These are phyloP conservation scores for Melinaea marsaeus DNA, from an alignment of 2,888 invertebrate species.

Conservation along the genomic window DNA sequence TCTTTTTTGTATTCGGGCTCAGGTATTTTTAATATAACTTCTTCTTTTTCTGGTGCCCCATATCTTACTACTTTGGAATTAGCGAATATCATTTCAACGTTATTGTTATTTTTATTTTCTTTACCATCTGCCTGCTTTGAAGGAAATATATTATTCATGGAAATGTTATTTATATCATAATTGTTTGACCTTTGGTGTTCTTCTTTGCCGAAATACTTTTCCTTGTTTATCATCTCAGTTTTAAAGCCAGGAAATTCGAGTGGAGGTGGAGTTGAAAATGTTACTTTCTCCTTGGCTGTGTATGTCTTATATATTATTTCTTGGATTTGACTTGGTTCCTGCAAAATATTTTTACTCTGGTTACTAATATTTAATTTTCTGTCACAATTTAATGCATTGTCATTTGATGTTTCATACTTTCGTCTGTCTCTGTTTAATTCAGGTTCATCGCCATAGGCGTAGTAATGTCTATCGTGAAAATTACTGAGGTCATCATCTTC, in stretches of 20 bases:
- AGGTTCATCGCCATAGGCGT: constrained; percentile 43
- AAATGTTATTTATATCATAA: constrained; percentile 8
- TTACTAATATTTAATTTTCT: constrained; percentile 20
- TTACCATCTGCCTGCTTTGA: constrained; percentile 14
- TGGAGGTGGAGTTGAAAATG: constrained; percentile 46
- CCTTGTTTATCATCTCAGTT: constrained; percentile 49
- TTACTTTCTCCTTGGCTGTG: constrained; percentile 30
- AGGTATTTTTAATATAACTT: neutral
- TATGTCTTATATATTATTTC: constrained; percentile 18
- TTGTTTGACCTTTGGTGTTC: neutral
- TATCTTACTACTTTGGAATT: constrained; percentile 61
- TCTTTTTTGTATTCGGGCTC: constrained; percentile 6
- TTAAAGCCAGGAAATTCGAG: constrained; percentile 55
- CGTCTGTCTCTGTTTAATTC: constrained; percentile 29
- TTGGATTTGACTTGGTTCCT: constrained; percentile 22
- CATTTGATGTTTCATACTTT: constrained; percentile 22
- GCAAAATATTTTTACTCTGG: constrained; percentile 21
- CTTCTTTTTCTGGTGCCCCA: constrained; percentile 33
- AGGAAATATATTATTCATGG: constrained; percentile 12
- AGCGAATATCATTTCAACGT: constrained; percentile 55
- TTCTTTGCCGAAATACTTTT: constrained; percentile 6
- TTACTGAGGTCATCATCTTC: constrained; percentile 44
- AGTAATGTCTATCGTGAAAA: constrained; percentile 49
- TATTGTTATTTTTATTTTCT: constrained; percentile 22
- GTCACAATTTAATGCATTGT: constrained; percentile 24